Evolutionary conservation across 2,113 vertebrate species (phyloP), one percentile per base, ranked within the genome.

Genomic region (Cepphus grylle): DNA sequence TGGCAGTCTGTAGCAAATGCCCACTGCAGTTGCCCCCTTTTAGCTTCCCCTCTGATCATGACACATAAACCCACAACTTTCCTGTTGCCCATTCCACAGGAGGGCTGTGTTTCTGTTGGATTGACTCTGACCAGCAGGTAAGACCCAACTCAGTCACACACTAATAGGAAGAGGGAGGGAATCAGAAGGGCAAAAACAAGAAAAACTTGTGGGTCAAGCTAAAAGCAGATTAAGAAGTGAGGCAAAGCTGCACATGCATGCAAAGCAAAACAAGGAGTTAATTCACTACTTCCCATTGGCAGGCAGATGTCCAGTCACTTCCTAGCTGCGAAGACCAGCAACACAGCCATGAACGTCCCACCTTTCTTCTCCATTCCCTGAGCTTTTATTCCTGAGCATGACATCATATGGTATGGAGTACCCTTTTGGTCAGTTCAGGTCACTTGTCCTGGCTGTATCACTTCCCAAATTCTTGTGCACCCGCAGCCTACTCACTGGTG

Each of bases 111-210:
- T 53, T 63, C 4, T 59, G 3, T 7, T 72, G n/a, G 10, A 15
- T 23, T 89, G 76, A n/a, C 22, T 9, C 15, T 56, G 42, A 8
- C 11, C 42, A 66, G 42, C 29, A 65, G 34, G 22, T 65, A 59
- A n/a, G 9, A 16, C 9, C 23, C 5, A 19, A 49, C 2, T 1
- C 36, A 32, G 5, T 58, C 0, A 0, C n/a, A 53, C 34, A 22
- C 3, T 0, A 7, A 15, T 10, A 38, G 30, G 26, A 43, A 1
- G 9, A 7, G 7, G 30, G 3, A 34, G 13, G 52, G 8, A 36
- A 76, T 38, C 38, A 71, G 25, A 90, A 53, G 8, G 32, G 12
- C 11, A 77, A 71, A 86, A 59, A 1, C 21, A 62, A 62, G 36
- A 42, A 58, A 63, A 84, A 25, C 1, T 34, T 9, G 2, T 59